Evolutionary conservation across 2,888 invertebrate species (phyloP).

Genomic region (Platycheirus rosarum): DNA sequence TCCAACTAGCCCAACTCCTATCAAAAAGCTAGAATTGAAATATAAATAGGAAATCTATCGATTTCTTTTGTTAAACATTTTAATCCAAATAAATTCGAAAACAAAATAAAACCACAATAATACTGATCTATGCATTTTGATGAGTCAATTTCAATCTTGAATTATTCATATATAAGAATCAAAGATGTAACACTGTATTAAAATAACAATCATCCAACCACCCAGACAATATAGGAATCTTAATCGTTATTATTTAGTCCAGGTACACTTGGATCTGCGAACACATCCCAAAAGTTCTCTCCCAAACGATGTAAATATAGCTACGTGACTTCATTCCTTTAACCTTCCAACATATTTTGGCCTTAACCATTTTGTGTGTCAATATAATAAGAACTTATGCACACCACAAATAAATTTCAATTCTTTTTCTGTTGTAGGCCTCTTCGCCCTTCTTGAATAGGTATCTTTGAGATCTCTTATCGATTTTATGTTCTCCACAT

Average conservation of each 20-base stretch:
- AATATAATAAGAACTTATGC: constrained; percentile 47
- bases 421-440: constrained; percentile 35
- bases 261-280: not conserved
- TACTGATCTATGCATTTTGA: constrained; percentile 45
- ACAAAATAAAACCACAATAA: constrained; percentile 11
- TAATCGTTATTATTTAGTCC: constrained; percentile 19
- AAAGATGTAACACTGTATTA: constrained; percentile 50
- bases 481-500: constrained; percentile 72
- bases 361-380: constrained; percentile 48
- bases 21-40: too few species aligned
- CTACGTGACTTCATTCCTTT: constrained; percentile 63
- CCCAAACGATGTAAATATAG: constrained; percentile 55
- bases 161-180: constrained; percentile 65
- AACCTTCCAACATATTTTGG: constrained; percentile 47
- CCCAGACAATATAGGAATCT: constrained; percentile 29
- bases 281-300: constrained; percentile 32
- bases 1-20: too few species aligned
- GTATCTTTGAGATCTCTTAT: constrained; percentile 56
- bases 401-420: constrained; percentile 63
- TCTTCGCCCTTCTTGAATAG: constrained; percentile 2
- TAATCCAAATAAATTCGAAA: not conserved
- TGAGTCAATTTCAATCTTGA: constrained; percentile 37
- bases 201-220: constrained; percentile 59
- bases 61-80: too few species aligned
- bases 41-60: too few species aligned